Evolutionary conservation across 1,140 invertebrate species (phyloP).

Genomic region (Cotesia typhae): DNA sequence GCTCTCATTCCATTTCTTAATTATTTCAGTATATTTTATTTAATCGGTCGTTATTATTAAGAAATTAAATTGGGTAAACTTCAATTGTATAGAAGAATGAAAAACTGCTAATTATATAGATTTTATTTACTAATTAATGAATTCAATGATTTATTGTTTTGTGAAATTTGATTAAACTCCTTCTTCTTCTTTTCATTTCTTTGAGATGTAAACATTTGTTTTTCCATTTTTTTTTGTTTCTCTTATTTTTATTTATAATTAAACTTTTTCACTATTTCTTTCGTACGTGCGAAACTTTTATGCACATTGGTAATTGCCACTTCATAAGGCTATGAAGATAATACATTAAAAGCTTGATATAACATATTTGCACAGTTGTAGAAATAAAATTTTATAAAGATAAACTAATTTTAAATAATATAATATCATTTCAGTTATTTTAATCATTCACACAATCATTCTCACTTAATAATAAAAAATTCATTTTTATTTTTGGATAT

Average conservation of each 20-base stretch:
- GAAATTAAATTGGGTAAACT: too few species aligned
- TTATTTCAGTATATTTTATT: background rate
- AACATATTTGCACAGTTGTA: conserved; percentile 20
- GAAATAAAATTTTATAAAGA: conserved; percentile 8
- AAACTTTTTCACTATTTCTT: background rate
- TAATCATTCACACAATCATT: background rate
- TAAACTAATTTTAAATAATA: conserved; percentile 6
- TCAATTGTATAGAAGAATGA: background rate
- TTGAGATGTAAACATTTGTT: background rate
- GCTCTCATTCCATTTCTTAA: background rate
- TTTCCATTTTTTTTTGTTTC: background rate
- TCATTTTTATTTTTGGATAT: conserved; percentile 12
- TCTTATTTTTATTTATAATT: background rate
- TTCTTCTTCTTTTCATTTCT: conserved; percentile 3
- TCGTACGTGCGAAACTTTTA: background rate
- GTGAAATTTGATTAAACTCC: conserved; percentile 25
- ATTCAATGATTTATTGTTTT: conserved; percentile 8
- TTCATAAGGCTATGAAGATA: background rate
- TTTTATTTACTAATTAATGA: background rate
- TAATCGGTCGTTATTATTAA: too few species aligned
- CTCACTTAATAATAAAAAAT: conserved; percentile 11
- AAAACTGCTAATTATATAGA: conserved; percentile 15
- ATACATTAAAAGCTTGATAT: conserved; percentile 24
- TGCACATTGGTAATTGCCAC: background rate
- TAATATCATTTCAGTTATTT: background rate